Percentiles rank a stretch among this genome's conserved stretches.
These are phyloP conservation scores for Conus betulinus DNA, from an alignment of 1,140 invertebrate species.

Conservation along the genomic window DNA sequence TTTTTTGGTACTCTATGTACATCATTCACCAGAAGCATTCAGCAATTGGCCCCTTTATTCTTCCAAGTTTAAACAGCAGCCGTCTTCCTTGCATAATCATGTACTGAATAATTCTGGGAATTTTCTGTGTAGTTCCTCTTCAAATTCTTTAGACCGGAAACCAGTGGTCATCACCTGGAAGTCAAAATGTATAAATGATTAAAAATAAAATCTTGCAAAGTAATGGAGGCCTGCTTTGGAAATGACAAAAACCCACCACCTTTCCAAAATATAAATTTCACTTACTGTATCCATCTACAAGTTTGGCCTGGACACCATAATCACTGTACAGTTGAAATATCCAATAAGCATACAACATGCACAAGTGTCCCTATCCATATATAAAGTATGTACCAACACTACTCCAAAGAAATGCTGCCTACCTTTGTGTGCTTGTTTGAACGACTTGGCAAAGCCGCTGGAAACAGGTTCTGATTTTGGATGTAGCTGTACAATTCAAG, in stretches of 20 bases:
- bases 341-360: no score
- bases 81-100: neutral
- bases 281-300: neutral
- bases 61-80: no score
- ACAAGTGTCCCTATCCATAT: neutral
- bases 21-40: no score
- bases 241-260: no score
- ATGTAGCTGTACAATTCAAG: constrained; percentile 6
- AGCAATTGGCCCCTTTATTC: no score
- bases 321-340: no score
- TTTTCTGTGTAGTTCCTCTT: neutral
- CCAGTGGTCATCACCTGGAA: neutral
- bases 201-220: no score
- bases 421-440: constrained; percentile 22
- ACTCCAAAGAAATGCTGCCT: neutral
- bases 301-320: no score
- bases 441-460: neutral
- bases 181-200: no score
- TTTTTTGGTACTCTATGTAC: no score
- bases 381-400: neutral
- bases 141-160: constrained; percentile 10
- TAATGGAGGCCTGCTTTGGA: no score
- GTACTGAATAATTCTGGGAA: neutral
- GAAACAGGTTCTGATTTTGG: neutral
- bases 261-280: neutral